These are phyloP conservation scores for Oxyscelio sp. DNA, from an alignment of 2,888 invertebrate species.

Conservation along the genomic window DNA sequence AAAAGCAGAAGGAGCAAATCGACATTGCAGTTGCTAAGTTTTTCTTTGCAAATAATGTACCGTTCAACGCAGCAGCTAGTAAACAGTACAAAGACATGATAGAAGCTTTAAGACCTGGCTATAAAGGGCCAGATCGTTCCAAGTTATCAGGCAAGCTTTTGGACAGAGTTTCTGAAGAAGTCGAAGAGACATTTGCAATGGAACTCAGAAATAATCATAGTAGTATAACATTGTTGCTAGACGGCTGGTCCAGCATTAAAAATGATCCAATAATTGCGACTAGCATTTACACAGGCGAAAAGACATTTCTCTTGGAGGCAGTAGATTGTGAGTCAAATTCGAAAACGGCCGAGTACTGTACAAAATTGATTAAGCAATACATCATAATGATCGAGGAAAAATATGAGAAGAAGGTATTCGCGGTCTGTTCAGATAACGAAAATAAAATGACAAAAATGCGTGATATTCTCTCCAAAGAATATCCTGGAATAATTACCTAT, in stretches of 20 bases:
- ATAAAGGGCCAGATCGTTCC: conserved; percentile 8
- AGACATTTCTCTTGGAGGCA: conserved; percentile 19
- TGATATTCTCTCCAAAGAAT: not conserved
- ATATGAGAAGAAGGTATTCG: conserved; percentile 29
- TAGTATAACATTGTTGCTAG: conserved; percentile 27
- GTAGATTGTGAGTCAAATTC: conserved; percentile 17
- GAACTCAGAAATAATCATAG: not conserved
- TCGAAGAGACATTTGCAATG: not conserved
- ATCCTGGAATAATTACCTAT: conserved; percentile 13
- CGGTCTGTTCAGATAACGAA: conserved; percentile 42
- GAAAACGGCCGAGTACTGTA: conserved; percentile 29
- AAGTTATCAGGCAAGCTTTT: not conserved
- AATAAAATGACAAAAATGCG: conserved; percentile 41
- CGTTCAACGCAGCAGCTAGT: conserved; percentile 28
- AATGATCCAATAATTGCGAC: conserved; percentile 35
- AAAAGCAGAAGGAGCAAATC: conserved; percentile 24
- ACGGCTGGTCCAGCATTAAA: conserved; percentile 44
- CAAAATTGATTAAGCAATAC: conserved; percentile 9
- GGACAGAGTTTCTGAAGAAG: conserved; percentile 32
- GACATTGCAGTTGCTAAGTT: conserved; percentile 40
- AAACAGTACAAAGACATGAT: conserved; percentile 20
- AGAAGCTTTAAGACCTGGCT: conserved; percentile 12
- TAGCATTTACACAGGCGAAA: conserved; percentile 22
- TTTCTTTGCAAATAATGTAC: conserved; percentile 33
- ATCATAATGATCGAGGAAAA: conserved; percentile 5